phyloP scores from a whole-genome alignment of 2,888 invertebrate genomes.

The Diaprepes abbreviatus region DNA sequence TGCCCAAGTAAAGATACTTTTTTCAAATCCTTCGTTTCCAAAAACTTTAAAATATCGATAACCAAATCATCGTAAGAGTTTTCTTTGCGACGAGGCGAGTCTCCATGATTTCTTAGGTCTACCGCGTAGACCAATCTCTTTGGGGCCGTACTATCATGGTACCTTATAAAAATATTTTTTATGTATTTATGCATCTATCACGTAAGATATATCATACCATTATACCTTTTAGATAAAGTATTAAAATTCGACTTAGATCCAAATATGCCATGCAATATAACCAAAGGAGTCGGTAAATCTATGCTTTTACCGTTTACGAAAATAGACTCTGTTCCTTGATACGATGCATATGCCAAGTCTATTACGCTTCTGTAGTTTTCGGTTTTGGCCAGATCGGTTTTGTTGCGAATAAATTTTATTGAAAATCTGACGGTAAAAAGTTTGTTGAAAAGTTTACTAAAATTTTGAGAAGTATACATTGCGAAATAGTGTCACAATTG shows the following conservation, averaged over 20 bases:
- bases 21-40: slow-evolving; percentile 75
- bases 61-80: slow-evolving; percentile 85
- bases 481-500: not conserved
- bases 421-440: slow-evolving; percentile 14
- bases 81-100: slow-evolving; percentile 83
- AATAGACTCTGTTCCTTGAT: slow-evolving; percentile 69
- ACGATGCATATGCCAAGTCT: slow-evolving; percentile 76
- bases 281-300: slow-evolving; percentile 73
- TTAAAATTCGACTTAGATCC: slow-evolving; percentile 90
- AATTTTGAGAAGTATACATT: slow-evolving; percentile 45
- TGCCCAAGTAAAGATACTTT: slow-evolving; percentile 86
- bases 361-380: slow-evolving; percentile 21
- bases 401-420: slow-evolving; percentile 13
- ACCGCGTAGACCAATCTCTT: slow-evolving; percentile 81
- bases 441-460: slow-evolving; percentile 32
- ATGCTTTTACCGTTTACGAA: slow-evolving; percentile 46
- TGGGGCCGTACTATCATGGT: slow-evolving; percentile 73
- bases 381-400: slow-evolving; percentile 20
- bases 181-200: no score
- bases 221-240: slow-evolving; percentile 75
- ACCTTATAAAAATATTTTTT: slow-evolving; percentile 28
- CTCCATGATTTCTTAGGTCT: slow-evolving; percentile 96
- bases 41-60: slow-evolving; percentile 78
- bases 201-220: no score
- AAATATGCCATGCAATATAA: slow-evolving; percentile 64